Conservation (phyloP, 2,113 vertebrate genomes). For the Oceanites oceanicus region DNA sequence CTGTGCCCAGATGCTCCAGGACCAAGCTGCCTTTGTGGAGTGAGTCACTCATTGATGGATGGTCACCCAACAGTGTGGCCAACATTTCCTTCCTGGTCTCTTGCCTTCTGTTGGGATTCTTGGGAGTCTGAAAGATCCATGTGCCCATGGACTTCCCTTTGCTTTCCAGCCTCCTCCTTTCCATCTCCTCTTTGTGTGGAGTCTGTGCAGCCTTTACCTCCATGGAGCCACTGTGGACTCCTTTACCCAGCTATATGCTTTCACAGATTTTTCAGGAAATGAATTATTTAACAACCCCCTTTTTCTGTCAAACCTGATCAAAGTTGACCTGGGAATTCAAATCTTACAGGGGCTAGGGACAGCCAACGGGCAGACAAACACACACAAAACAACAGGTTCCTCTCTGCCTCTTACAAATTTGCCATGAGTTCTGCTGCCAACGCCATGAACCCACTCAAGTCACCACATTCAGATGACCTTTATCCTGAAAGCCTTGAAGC, state of each 20-base stretch:
- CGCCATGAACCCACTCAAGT: background rate
- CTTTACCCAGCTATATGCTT: background rate
- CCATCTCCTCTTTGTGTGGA: background rate
- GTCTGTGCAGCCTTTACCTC: background rate
- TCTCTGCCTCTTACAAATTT: background rate
- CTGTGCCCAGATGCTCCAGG: background rate
- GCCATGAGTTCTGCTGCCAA: background rate
- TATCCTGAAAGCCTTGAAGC: background rate
- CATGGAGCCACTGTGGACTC: background rate
- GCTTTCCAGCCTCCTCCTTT: background rate
- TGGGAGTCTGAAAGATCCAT: background rate
- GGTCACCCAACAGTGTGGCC: too few species aligned
- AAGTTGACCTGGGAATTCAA: background rate
- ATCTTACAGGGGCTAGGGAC: background rate
- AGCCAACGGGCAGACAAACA: background rate
- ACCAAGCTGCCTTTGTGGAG: background rate
- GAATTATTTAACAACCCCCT: background rate
- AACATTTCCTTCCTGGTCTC: background rate
- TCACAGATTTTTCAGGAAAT: background rate
- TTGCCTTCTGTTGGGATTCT: background rate
- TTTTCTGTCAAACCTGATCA: background rate
- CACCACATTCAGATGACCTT: background rate
- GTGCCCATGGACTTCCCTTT: accelerated
- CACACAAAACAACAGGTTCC: background rate
- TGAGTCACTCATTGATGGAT: background rate